Evolutionary conservation across 2,888 invertebrate genomes (phyloP).

Genomic region (Hydriomena furcata): DNA sequence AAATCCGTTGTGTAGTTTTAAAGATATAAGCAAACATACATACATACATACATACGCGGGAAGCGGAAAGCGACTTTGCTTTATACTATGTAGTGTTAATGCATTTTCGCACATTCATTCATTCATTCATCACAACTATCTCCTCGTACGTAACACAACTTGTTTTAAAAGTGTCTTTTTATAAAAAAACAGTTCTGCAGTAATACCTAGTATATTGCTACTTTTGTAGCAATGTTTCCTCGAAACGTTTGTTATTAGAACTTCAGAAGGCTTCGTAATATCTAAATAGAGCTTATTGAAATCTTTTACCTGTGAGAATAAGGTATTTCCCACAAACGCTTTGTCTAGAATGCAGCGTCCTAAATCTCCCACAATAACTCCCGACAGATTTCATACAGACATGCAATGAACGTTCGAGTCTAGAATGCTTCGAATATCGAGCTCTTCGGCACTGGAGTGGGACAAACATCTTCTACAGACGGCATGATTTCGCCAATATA

Average conservation of each 20-base stretch:
- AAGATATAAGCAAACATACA: no score
- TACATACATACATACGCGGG: no score
- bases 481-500: background rate
- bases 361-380: slow-evolving; percentile 17
- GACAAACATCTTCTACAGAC: slow-evolving; percentile 11
- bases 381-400: slow-evolving; percentile 20
- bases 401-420: slow-evolving; percentile 11
- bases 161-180: no score
- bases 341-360: slow-evolving; percentile 11
- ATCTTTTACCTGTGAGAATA: slow-evolving; percentile 17
- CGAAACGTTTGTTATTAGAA: slow-evolving; percentile 12
- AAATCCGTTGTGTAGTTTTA: no score
- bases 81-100: no score
- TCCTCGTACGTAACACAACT: no score
- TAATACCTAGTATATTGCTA: no score
- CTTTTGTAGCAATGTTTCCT: no score
- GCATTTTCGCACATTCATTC: no score
- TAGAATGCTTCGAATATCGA: slow-evolving; percentile 5
- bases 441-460: slow-evolving; percentile 8
- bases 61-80: no score
- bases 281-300: background rate
- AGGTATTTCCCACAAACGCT: slow-evolving; percentile 13
- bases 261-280: background rate
- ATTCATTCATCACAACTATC: no score
- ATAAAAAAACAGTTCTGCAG: no score